Base-by-base conservation (phyloP, 2,113 vertebrate genomes). In the Apteryx owenii region DNA sequence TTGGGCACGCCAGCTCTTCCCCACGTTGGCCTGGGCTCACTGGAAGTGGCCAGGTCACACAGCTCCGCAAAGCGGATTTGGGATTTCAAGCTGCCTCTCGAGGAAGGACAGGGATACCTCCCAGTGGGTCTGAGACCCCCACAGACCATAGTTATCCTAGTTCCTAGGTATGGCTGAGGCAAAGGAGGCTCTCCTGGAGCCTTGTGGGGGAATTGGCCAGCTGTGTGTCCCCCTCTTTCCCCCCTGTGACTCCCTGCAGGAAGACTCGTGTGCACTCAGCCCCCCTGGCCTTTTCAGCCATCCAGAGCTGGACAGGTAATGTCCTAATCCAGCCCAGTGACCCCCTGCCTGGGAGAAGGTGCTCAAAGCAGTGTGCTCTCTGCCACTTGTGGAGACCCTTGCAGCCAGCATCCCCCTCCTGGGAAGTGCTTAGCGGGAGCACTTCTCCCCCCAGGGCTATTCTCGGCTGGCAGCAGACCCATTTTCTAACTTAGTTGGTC, bases 271-370 rank as follows among this genome's bases (percentile, higher is more conserved):
- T 36, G 69, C 33, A 23, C 68, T n/a, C 15, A 17, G 33, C 33
- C 46, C 33, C 15, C 21, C 28, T 31, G 54, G 54, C 9, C 54
- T 29, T 56, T 9, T 29, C 54, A 56, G 54, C 42, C 14, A 2
- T 26, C 8, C 65, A 0, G 0, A 29, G 38, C 36, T 4, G 2
- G 44, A 58, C 33, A 5, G 1, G 8, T 21, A 1, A 22, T 3
- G n/a, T 29, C 58, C 31, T 31, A 13, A 8, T 2, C 3, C 62
- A 66, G 19, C 58, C 25, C 2, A 0, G 33, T 0, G 7, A 8
- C 28, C 11, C 61, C 12, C 61, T 60, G 38, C 36, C n/a, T 33
- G 22, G 69, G 15, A 31, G 54, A 56, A 38, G 69, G 53, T 50
- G 70, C 20, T 2, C 20, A n/a, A 48, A 70, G 2, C 4, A 0